These are phyloP conservation scores for Drosophila quasianomalipes DNA, from an alignment of 2,888 invertebrate genomes.

Conservation along the genomic window DNA sequence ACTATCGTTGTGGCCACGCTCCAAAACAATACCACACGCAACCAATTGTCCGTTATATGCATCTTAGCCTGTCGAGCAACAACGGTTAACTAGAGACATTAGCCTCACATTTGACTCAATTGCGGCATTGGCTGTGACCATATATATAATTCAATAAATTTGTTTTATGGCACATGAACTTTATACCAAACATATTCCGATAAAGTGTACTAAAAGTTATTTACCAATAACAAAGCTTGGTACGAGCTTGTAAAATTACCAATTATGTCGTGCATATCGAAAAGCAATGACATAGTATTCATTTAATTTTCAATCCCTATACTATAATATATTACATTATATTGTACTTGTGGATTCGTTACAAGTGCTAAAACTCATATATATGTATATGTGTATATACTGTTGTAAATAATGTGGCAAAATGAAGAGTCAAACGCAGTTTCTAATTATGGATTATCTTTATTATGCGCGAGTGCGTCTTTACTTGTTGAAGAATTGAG, in stretches of 20 bases:
- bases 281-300: neutral
- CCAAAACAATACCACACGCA: constrained; percentile 58
- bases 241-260: neutral
- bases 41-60: constrained; percentile 32
- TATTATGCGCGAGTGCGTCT: too few species aligned
- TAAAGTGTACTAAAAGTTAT: constrained; percentile 16
- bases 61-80: constrained; percentile 54
- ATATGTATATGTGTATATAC: too few species aligned
- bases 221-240: neutral
- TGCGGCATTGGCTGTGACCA: constrained; percentile 17
- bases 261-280: neutral
- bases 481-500: too few species aligned
- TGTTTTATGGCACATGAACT: constrained; percentile 49
- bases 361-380: neutral
- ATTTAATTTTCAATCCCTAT: neutral
- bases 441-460: too few species aligned
- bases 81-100: constrained; percentile 49
- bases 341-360: neutral
- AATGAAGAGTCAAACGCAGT: too few species aligned
- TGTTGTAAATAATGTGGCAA: too few species aligned
- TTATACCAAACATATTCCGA: constrained; percentile 50
- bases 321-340: too few species aligned
- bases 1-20: constrained; percentile 58
- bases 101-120: neutral
- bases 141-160: constrained; percentile 3